These are phyloP conservation scores for Argyresthia goedartella DNA, from an alignment of 2,888 invertebrate genomes.

Conservation along the genomic window DNA sequence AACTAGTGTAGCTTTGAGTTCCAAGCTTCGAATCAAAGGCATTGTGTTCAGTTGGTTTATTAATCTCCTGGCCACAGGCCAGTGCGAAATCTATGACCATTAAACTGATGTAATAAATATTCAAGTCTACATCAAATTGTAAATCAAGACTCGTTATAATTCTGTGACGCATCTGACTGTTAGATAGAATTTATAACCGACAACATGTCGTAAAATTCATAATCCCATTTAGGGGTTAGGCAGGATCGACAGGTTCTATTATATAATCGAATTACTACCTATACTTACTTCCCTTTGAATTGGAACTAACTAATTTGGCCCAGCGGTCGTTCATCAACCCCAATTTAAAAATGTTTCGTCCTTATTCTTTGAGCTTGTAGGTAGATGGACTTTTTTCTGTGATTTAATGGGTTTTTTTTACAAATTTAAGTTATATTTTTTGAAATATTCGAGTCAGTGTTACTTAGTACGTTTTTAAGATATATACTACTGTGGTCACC, in stretches of 20 bases:
- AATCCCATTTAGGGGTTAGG: slow-evolving; percentile 48
- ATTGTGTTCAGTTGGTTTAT: too few species aligned
- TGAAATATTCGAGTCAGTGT: too few species aligned
- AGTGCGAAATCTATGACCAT: slow-evolving; percentile 19
- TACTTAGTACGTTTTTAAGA: too few species aligned
- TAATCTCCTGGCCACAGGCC: too few species aligned
- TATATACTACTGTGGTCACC: too few species aligned
- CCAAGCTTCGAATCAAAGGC: too few species aligned
- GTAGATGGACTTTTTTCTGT: too few species aligned
- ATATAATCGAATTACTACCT: slow-evolving; percentile 33
- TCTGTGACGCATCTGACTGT: slow-evolving; percentile 25
- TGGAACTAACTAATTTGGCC: slow-evolving; percentile 30
- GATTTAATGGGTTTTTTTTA: too few species aligned
- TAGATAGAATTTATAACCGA: slow-evolving; percentile 51
- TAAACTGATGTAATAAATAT: slow-evolving; percentile 48
- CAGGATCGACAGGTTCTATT: slow-evolving; percentile 15
- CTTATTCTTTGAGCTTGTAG: too few species aligned
- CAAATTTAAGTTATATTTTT: too few species aligned
- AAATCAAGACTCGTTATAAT: slow-evolving; percentile 29
- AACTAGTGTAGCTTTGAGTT: too few species aligned
- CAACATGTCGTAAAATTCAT: slow-evolving; percentile 56
- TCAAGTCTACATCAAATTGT: slow-evolving; percentile 49
- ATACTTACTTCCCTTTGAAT: slow-evolving; percentile 33
- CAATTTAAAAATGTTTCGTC: not conserved
- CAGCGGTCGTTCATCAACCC: slow-evolving; percentile 11